Evolutionary conservation across 2,797 vertebrate species (phyloP), one percentile per base, ranked within the genome.

Genomic region (Tachyglossus aculeatus): DNA sequence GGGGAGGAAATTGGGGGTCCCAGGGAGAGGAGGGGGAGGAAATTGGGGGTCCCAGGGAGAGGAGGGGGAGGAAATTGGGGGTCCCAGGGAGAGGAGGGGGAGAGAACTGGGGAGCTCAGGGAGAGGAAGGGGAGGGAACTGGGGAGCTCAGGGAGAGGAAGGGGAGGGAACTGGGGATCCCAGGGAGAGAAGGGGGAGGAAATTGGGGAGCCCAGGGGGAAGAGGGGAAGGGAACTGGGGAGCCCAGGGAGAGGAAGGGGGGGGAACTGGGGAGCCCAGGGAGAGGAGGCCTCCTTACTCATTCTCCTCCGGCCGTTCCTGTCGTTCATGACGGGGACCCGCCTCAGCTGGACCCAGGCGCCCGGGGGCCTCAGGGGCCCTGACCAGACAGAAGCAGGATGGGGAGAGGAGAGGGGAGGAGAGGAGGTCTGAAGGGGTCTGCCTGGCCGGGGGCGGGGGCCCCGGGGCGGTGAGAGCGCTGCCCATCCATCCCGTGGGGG

Each of bases 251-350:
- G n/a, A n/a, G n/a, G n/a, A n/a, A n/a, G n/a, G n/a, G n/a, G n/a
- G n/a, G n/a, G n/a, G n/a, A n/a, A n/a, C n/a, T n/a, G n/a, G n/a
- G n/a, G n/a, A n/a, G n/a, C n/a, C n/a, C 21, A 4, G 21, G 54
- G 47, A 47, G 10, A 4, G 57, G 51, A n/a, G 2, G 44, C n/a
- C 31, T 71, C 60, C 85, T 87, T 82, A 87, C 82, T 70, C 67
- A 80, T 71, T 27, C 62, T 62, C 62, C 80, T 54, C 13, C 62
- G 55, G 68, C 56, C 34, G 73, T 13, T 66, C 3, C 77, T 45
- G 48, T 86, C 82, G 48, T 12, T 87, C 85, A 87, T 85, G 71
- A 32, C 25, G 6, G n/a, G n/a, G n/a, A n/a, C n/a, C n/a, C 12
- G 65, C 59, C 43, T 79, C 34, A 16, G 1, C 37, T 3, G 21